These are phyloP conservation scores for Onchidella celtica DNA, from an alignment of 2,888 invertebrate species.

Conservation along the genomic window DNA sequence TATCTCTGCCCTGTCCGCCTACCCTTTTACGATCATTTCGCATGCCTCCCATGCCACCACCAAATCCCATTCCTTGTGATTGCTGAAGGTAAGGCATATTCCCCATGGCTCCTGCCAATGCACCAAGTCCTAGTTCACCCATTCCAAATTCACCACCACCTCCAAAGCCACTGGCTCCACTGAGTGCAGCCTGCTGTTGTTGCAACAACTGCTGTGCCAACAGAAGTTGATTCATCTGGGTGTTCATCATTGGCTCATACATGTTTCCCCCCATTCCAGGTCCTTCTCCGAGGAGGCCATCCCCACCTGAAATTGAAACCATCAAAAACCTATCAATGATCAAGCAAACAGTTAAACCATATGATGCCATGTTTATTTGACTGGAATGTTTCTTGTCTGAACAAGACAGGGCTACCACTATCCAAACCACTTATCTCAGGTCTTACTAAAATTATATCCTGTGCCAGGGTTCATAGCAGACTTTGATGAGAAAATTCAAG, in stretches of 20 bases:
- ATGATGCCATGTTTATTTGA: no score
- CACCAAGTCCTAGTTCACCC: constrained; percentile 2
- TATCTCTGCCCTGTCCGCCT: constrained; percentile 26
- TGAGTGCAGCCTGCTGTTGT: constrained; percentile 50
- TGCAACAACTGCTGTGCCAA: constrained; percentile 55
- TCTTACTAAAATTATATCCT: no score
- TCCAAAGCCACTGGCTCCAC: constrained; percentile 4
- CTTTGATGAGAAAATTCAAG: no score
- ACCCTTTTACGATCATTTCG: constrained; percentile 40
- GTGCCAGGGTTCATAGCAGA: no score
- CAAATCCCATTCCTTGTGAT: constrained; percentile 13
- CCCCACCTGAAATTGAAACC: neutral
- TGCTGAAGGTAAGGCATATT: constrained; percentile 27
- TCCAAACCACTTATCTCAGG: no score
- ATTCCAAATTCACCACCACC: constrained; percentile 36
- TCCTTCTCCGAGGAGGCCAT: constrained; percentile 40
- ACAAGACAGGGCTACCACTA: no score
- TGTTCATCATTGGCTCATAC: constrained; percentile 31
- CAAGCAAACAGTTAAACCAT: no score
- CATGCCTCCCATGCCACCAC: constrained; percentile 14
- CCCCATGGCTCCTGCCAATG: constrained; percentile 27
- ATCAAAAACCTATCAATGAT: no score
- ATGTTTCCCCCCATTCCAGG: constrained; percentile 24
- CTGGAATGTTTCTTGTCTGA: no score
- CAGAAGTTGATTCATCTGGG: constrained; percentile 51